A percentile compares a stretch with the other conserved stretches of the same genome.
phyloP scores from a whole-genome alignment of 2,797 vertebrate genomes.

The Sebastes taczanowskii region DNA sequence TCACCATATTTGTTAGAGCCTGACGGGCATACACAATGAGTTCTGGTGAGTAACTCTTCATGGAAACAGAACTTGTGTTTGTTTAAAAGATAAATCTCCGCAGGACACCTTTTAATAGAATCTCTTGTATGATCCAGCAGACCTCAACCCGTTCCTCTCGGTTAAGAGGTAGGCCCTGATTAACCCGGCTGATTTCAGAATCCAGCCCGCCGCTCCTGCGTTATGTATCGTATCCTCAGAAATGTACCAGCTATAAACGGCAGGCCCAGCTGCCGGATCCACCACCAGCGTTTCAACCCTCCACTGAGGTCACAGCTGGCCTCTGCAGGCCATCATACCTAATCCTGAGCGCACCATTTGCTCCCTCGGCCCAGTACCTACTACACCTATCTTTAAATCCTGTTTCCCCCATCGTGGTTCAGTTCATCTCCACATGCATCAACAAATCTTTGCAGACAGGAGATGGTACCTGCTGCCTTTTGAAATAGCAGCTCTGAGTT shows the following conservation, averaged over 20 bases:
- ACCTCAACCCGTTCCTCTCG: background rate
- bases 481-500: constrained; percentile 39
- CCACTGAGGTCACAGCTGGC: constrained; percentile 26
- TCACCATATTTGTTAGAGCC: background rate
- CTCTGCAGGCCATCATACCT: constrained; percentile 11
- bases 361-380: background rate
- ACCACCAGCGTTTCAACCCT: constrained; percentile 1
- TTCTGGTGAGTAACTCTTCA: background rate
- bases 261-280: constrained; percentile 6
- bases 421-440: constrained; percentile 54
- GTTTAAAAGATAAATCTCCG: background rate
- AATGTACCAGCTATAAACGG: constrained; percentile 37
- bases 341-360: constrained; percentile 28
- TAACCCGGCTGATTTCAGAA: constrained; percentile 22
- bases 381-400: constrained; percentile 32
- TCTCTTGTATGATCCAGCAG: background rate
- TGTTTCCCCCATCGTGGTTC: constrained; percentile 32
- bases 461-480: constrained; percentile 44
- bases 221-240: constrained; percentile 43
- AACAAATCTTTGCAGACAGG: constrained; percentile 50
- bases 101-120: background rate
- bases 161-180: background rate
- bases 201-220: constrained; percentile 18
- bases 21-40: background rate
- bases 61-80: background rate